Evolutionary conservation across 2,888 invertebrate genomes (phyloP).

Genomic region (Hermaeophaga mercurialis): DNA sequence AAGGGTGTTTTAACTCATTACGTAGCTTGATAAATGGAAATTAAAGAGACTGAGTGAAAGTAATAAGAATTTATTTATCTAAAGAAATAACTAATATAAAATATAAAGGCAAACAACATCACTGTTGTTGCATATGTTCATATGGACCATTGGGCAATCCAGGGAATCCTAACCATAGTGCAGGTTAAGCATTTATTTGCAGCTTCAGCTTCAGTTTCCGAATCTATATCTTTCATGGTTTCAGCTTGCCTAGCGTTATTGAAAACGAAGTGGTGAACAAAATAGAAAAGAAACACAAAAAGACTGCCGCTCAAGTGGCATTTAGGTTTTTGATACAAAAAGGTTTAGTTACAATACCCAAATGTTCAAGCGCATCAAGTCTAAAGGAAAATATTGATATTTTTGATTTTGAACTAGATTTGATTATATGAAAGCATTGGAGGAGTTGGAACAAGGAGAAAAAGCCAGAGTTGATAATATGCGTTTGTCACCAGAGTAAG

Average conservation of each 20-base stretch:
- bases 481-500: neutral
- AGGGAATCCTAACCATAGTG: too few relatives aligned
- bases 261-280: conserved; percentile 62
- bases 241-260: conserved; percentile 67
- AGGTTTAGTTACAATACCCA: conserved; percentile 76
- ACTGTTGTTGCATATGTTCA: conserved; percentile 59
- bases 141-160: conserved; percentile 60
- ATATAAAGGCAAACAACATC: too few relatives aligned
- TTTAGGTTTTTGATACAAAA: conserved; percentile 74
- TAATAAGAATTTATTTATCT: too few relatives aligned
- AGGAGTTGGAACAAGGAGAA: neutral
- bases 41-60: too few relatives aligned
- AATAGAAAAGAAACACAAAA: conserved; percentile 64
- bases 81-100: too few relatives aligned
- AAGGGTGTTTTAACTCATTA: too few relatives aligned
- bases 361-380: conserved; percentile 73
- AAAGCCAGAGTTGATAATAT: neutral
- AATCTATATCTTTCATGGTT: too few relatives aligned
- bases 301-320: conserved; percentile 73
- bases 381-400: conserved; percentile 75
- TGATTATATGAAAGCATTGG: conserved; percentile 61
- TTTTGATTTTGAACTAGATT: conserved; percentile 70
- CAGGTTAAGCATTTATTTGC: too few relatives aligned
- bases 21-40: too few relatives aligned
- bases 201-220: too few relatives aligned